These are phyloP conservation scores for Manis javanica DNA, from an alignment of 2,797 vertebrate genomes.

Conservation along the genomic window DNA sequence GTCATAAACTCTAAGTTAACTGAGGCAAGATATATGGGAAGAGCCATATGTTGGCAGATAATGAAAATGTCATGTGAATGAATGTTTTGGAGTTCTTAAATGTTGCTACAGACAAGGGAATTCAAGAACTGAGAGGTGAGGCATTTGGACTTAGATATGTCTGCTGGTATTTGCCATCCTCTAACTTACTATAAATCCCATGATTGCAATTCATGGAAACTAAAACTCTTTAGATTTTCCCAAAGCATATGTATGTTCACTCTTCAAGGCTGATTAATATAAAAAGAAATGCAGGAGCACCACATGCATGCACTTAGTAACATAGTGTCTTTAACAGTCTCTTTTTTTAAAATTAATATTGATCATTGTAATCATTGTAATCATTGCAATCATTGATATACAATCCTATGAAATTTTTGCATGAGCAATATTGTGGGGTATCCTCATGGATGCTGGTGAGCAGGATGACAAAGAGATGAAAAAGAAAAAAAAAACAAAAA, in stretches of 20 bases:
- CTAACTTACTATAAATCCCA: not conserved
- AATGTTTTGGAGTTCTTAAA: not conserved
- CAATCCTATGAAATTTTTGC: no score
- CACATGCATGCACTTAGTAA: not conserved
- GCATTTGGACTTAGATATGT: not conserved
- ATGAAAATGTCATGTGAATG: not conserved
- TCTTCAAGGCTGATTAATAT: not conserved
- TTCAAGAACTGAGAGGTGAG: not conserved
- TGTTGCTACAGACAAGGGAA: not conserved
- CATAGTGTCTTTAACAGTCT: not conserved
- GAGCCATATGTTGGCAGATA: not conserved
- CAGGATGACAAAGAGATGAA: not conserved
- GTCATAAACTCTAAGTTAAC: not conserved
- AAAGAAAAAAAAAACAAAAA: not conserved
- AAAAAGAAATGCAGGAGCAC: not conserved
- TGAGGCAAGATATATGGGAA: not conserved
- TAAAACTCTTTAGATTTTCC: not conserved
- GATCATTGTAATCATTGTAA: no score
- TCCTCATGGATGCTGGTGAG: not conserved
- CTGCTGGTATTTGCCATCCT: not conserved
- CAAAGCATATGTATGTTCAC: not conserved
- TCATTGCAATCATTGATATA: no score
- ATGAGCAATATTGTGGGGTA: not conserved
- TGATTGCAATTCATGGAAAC: not conserved
- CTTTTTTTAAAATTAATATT: no score